A percentile compares a stretch with the other conserved stretches of the same genome.
phyloP scores from a whole-genome alignment of 2,113 vertebrate species.

The Cochlearius cochlearius region DNA sequence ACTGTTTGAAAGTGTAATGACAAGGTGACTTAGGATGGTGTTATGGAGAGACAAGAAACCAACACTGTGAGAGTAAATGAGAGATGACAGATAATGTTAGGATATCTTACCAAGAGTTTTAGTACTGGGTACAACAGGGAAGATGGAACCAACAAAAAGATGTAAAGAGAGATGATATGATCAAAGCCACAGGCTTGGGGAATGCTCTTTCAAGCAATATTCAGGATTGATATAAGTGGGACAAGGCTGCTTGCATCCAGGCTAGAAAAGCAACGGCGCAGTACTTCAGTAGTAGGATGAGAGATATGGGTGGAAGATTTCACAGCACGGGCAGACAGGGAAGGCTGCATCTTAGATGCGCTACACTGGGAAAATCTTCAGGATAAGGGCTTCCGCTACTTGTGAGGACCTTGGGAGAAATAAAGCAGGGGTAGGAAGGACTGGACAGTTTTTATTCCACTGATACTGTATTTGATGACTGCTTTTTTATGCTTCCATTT shows the following conservation, averaged over 20 bases:
- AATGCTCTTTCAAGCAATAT: constrained; percentile 15
- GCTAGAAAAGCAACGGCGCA: background rate
- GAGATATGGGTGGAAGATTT: background rate
- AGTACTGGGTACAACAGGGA: background rate
- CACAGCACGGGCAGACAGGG: background rate
- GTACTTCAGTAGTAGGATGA: background rate
- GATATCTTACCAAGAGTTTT: background rate
- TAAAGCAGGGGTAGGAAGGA: background rate
- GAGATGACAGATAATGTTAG: background rate
- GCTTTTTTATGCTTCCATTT: background rate
- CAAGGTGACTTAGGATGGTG: background rate
- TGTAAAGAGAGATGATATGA: background rate
- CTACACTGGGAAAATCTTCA: background rate
- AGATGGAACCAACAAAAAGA: background rate
- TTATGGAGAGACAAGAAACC: background rate
- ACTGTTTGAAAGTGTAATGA: background rate
- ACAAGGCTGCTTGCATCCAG: constrained; percentile 19
- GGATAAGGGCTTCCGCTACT: background rate
- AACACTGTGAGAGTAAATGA: background rate
- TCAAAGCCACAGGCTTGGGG: constrained; percentile 20
- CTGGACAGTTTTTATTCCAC: background rate
- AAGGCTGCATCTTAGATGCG: background rate
- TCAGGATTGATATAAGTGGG: background rate
- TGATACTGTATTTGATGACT: background rate
- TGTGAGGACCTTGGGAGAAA: background rate